These are phyloP conservation scores for Natrix natrix DNA, from an alignment of 2,797 vertebrate genomes.

Conservation along the genomic window DNA sequence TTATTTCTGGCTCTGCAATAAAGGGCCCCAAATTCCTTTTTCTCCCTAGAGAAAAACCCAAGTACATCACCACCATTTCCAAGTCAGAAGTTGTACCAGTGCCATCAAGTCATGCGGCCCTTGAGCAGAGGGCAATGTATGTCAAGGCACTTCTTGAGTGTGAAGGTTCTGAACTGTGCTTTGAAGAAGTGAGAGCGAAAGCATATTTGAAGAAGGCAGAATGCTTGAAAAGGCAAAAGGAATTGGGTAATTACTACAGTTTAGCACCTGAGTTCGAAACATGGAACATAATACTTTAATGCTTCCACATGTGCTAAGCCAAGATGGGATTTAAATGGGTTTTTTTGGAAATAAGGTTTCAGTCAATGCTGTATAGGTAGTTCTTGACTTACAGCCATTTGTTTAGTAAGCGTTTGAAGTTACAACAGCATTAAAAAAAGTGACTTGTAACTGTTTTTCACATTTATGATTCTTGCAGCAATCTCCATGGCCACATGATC, in stretches of 20 bases:
- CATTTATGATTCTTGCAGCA: not conserved
- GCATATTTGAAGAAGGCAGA: slow-evolving; percentile 47
- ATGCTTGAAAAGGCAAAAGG: slow-evolving; percentile 67
- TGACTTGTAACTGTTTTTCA: not conserved
- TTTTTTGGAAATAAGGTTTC: not conserved
- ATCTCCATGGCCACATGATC: not conserved
- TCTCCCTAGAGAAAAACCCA: slow-evolving; percentile 50
- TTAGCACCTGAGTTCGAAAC: not conserved
- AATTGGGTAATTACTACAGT: slow-evolving; percentile 67
- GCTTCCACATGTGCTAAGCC: not conserved
- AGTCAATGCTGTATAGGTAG: not conserved
- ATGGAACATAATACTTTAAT: not conserved
- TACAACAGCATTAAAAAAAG: not conserved
- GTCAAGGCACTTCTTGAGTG: slow-evolving; percentile 73
- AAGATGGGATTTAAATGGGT: too few species aligned
- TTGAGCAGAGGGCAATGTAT: slow-evolving; percentile 77
- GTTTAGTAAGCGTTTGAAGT: not conserved
- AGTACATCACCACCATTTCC: slow-evolving; percentile 66
- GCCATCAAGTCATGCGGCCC: accelerated
- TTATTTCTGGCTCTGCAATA: not conserved
- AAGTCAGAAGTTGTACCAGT: slow-evolving; percentile 67
- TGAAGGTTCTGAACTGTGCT: slow-evolving; percentile 81
- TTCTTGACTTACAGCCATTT: not conserved
- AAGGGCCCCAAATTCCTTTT: not conserved
- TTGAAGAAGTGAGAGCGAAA: slow-evolving; percentile 66